Conservation (phyloP, 2,797 vertebrate species). For the Phrynocephalus guinanensis region DNA sequence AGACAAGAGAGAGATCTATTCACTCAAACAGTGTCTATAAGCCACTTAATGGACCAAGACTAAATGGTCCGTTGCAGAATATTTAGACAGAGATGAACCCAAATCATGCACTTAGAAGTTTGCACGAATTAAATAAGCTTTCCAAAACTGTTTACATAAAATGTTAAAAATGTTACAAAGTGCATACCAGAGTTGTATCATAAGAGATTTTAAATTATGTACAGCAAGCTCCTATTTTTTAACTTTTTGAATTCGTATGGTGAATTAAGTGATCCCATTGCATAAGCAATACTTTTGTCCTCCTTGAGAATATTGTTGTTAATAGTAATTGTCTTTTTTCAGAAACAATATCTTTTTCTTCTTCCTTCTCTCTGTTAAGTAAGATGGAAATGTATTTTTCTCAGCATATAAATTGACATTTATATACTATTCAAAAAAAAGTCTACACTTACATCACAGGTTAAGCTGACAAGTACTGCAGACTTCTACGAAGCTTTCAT, state of each 20-base stretch:
- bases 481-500: slow-evolving; percentile 44
- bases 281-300: slow-evolving; percentile 74
- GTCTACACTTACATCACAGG: neutral
- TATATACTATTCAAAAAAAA: slow-evolving; percentile 35
- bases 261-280: slow-evolving; percentile 77
- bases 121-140: slow-evolving; percentile 67
- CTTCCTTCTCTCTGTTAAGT: slow-evolving; percentile 60
- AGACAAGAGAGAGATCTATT: slow-evolving; percentile 55
- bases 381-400: slow-evolving; percentile 58
- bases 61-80: slow-evolving; percentile 35
- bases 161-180: slow-evolving; percentile 73
- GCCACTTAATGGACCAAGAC: slow-evolving; percentile 38
- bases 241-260: slow-evolving; percentile 82
- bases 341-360: slow-evolving; percentile 30
- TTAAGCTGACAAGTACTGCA: slow-evolving; percentile 46
- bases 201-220: slow-evolving; percentile 84
- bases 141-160: slow-evolving; percentile 76
- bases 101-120: slow-evolving; percentile 67
- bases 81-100: slow-evolving; percentile 50
- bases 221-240: slow-evolving; percentile 85
- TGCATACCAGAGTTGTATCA: slow-evolving; percentile 79
- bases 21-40: slow-evolving; percentile 49
- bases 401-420: slow-evolving; percentile 30
- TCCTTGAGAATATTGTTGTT: slow-evolving; percentile 77
- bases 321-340: slow-evolving; percentile 68